These are phyloP conservation scores for Diadophis punctatus DNA, from an alignment of 2,113 vertebrate species.

Conservation along the genomic window DNA sequence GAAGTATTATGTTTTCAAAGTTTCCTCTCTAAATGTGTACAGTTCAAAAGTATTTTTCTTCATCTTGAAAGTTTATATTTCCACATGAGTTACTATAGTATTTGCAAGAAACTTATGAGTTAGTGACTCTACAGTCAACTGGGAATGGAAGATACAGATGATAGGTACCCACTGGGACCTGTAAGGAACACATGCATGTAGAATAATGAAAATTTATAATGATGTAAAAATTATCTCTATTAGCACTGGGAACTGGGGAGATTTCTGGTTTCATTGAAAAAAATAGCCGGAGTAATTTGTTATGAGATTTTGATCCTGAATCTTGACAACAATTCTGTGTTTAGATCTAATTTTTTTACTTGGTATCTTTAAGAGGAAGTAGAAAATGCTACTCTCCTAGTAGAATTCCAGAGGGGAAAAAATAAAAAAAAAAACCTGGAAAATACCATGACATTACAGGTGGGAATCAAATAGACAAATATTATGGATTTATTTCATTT, in stretches of 20 bases:
- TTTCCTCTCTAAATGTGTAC: background rate
- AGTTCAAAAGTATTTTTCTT: conserved; percentile 16
- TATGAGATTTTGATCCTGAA: background rate
- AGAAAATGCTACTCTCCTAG: background rate
- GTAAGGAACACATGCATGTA: background rate
- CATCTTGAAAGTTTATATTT: conserved; percentile 13
- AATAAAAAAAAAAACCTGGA: background rate
- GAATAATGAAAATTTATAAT: conserved; percentile 9
- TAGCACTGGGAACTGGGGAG: background rate
- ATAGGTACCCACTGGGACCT: background rate
- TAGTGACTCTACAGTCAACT: background rate
- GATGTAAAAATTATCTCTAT: conserved; percentile 2
- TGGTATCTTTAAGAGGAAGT: background rate
- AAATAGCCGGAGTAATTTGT: background rate
- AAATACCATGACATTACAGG: background rate
- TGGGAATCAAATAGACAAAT: background rate
- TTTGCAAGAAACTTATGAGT: conserved; percentile 10
- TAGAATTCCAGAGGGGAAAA: background rate
- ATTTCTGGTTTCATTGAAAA: conserved; percentile 3
- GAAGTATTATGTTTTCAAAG: conserved; percentile 4
- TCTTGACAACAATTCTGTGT: background rate
- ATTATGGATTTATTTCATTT: background rate
- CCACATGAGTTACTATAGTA: conserved; percentile 13
- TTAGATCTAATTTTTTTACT: background rate
- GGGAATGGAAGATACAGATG: conserved; percentile 14